Conservation (phyloP, 2,113 vertebrate genomes). For the Nematolebias whitei region DNA sequence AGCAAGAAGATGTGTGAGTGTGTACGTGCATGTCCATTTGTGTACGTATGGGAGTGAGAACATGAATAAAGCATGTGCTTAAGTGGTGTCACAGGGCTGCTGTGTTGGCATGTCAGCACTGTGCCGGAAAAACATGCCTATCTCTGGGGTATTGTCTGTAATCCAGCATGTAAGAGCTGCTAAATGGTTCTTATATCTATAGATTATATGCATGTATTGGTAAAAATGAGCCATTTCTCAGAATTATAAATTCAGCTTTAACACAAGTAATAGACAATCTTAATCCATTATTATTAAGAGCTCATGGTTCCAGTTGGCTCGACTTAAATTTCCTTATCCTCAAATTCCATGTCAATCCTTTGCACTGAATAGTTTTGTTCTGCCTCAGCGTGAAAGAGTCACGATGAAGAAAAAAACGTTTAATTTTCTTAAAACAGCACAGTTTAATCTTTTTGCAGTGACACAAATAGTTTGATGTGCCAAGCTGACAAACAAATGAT, state of each 20-base stretch:
- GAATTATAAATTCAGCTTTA: constrained; percentile 48
- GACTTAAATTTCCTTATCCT: constrained; percentile 44
- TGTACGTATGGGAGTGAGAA: constrained; percentile 15
- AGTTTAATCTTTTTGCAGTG: constrained; percentile 47
- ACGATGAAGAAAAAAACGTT: constrained; percentile 4
- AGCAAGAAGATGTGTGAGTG: constrained; percentile 33
- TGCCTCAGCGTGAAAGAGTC: constrained; percentile 32
- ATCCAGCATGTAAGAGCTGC: constrained; percentile 57
- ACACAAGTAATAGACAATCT: constrained; percentile 39
- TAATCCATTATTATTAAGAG: constrained; percentile 55
- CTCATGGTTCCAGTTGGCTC: constrained; percentile 46
- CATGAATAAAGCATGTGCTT: constrained; percentile 74
- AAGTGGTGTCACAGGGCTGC: constrained; percentile 72
- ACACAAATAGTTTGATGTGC: constrained; percentile 52
- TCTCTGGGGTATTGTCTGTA: constrained; percentile 67
- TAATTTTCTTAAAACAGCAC: constrained; percentile 39
- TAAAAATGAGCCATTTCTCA: not conserved
- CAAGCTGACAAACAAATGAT: constrained; percentile 65
- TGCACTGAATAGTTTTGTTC: constrained; percentile 33
- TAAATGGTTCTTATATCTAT: constrained; percentile 54
- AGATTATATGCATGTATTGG: constrained; percentile 35
- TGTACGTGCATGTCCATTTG: constrained; percentile 35
- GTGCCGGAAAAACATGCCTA: constrained; percentile 61
- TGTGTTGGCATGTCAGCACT: constrained; percentile 64
- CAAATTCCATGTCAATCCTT: constrained; percentile 41